A percentile compares a stretch with the other conserved stretches of the same genome.
These are phyloP conservation scores for Babylonia areolata DNA, from an alignment of 1,140 invertebrate species.

Conservation along the genomic window DNA sequence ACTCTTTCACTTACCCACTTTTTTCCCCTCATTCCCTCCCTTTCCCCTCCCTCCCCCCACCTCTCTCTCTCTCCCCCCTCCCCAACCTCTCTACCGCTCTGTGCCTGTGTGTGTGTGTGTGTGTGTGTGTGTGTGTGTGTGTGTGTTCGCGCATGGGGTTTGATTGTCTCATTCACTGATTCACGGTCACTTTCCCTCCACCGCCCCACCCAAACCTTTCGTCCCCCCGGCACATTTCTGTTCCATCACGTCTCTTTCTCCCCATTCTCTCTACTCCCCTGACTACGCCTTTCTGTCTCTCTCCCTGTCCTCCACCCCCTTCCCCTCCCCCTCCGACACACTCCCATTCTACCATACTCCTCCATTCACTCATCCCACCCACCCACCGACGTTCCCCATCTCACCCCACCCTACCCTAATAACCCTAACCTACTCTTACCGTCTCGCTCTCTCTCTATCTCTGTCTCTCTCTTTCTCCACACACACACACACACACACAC, in stretches of 20 bases:
- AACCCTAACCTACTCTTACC: not conserved
- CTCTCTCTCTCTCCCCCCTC: too few relatives aligned
- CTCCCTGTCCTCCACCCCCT: not conserved
- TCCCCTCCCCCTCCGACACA: not conserved
- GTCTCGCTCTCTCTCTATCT: not conserved
- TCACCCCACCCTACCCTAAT: not conserved
- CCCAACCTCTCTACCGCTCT: too few relatives aligned
- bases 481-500: too few relatives aligned
- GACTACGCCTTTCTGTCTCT: not conserved
- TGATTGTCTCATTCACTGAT: not conserved
- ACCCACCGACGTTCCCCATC: not conserved
- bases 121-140: too few relatives aligned
- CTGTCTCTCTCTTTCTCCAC: slow-evolving; percentile 12
- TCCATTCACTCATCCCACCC: not conserved
- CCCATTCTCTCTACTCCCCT: not conserved
- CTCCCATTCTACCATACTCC: not conserved
- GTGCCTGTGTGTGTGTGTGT: too few relatives aligned
- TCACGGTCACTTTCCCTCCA: not conserved
- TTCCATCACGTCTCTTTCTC: not conserved
- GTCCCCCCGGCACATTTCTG: too few relatives aligned
- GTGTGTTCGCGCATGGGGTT: not conserved
- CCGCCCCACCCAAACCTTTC: not conserved
- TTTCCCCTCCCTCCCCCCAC: too few relatives aligned
- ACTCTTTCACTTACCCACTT: too few relatives aligned
- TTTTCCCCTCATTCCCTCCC: too few relatives aligned